Evolutionary conservation across 2,888 invertebrate genomes (phyloP).

Genomic region (Heliconius cydno): DNA sequence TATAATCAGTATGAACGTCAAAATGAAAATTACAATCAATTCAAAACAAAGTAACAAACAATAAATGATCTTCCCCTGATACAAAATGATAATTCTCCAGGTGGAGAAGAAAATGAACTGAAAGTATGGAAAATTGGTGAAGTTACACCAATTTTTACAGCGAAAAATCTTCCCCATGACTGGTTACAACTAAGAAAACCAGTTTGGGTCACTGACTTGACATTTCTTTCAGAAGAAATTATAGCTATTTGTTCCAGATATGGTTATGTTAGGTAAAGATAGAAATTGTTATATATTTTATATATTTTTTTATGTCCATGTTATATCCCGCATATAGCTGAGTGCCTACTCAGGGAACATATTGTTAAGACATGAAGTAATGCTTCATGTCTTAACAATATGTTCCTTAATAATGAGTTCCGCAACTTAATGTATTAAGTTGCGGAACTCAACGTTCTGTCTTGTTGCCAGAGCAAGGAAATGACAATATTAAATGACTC

Average conservation of each 20-base stretch:
- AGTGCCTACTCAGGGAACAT: no score
- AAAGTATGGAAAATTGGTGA: slow-evolving; percentile 90
- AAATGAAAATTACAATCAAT: not conserved
- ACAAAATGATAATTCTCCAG: slow-evolving; percentile 66
- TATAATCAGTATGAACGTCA: not conserved
- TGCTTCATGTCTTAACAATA: no score
- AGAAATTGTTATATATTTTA: not conserved
- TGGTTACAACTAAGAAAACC: slow-evolving; percentile 92
- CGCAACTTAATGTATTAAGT: no score
- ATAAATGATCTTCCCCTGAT: not conserved
- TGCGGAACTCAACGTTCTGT: not conserved
- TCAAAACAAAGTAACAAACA: not conserved
- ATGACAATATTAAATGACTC: not conserved
- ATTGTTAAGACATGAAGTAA: no score
- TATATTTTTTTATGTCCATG: not conserved
- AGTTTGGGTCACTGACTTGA: slow-evolving; percentile 92
- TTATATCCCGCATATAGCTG: no score
- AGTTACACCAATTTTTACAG: slow-evolving; percentile 79
- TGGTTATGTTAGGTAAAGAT: slow-evolving; percentile 88
- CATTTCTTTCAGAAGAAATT: slow-evolving; percentile 86
- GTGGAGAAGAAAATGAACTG: slow-evolving; percentile 94
- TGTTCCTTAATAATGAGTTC: no score
- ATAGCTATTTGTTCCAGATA: slow-evolving; percentile 90
- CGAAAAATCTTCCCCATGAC: slow-evolving; percentile 92
- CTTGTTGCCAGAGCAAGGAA: not conserved